Conservation (phyloP, 2,113 vertebrate species). For the Notothenia rossii region DNA sequence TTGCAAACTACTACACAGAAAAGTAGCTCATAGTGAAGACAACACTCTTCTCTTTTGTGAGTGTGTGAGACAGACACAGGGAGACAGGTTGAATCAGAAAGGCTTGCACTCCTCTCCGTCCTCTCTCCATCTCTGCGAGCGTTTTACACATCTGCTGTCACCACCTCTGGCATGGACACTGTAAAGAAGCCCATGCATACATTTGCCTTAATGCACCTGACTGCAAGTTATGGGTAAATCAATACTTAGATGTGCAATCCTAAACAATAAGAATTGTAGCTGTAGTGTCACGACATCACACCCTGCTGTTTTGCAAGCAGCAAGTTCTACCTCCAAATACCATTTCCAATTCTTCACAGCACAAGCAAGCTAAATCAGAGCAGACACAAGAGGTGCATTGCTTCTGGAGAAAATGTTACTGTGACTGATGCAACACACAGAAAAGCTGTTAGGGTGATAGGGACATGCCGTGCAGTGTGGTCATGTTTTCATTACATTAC, state of each 20-base stretch:
- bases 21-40: neutral
- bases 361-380: conserved; percentile 37
- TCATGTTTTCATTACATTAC: conserved; percentile 26
- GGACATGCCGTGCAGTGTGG: conserved; percentile 14
- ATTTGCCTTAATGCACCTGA: conserved; percentile 68
- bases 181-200: conserved; percentile 40
- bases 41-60: neutral
- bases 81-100: conserved; percentile 40
- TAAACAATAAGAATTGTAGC: conserved; percentile 13
- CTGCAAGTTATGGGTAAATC: conserved; percentile 49
- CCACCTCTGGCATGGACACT: conserved; percentile 2
- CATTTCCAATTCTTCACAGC: conserved; percentile 51
- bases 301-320: conserved; percentile 28
- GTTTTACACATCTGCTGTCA: conserved; percentile 45
- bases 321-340: neutral
- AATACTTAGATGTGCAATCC: conserved; percentile 28
- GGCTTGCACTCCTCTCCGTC: conserved; percentile 2
- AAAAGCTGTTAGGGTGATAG: conserved; percentile 44
- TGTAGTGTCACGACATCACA: conserved; percentile 3
- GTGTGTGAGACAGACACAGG: conserved; percentile 8
- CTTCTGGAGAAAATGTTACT: conserved; percentile 22
- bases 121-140: conserved; percentile 27
- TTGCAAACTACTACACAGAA: neutral
- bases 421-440: conserved; percentile 55
- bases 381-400: conserved; percentile 11